Conservation (phyloP, 2,888 invertebrate species). For the Odontocolon sp. region DNA sequence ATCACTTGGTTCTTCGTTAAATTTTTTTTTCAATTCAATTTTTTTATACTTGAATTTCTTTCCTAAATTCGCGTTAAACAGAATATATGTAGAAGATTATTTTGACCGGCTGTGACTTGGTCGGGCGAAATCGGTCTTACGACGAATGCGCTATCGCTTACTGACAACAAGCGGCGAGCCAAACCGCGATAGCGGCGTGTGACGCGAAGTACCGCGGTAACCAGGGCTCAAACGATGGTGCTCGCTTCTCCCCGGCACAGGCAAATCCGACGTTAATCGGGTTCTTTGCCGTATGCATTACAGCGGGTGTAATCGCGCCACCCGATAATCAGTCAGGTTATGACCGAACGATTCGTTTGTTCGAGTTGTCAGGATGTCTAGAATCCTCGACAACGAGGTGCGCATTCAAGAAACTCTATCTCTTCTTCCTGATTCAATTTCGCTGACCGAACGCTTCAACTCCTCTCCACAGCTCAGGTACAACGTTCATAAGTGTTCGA, state of each 20-base stretch:
- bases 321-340: constrained; percentile 31
- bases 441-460: constrained; percentile 23
- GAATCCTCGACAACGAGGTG: not conserved
- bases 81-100: too few relatives aligned
- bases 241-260: not conserved
- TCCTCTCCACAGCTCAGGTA: not conserved
- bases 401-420: not conserved
- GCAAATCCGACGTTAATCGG: constrained; percentile 15
- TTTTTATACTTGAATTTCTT: too few relatives aligned
- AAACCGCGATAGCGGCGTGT: constrained; percentile 1
- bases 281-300: not conserved
- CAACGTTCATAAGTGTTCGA: not conserved
- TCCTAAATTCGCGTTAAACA: too few relatives aligned
- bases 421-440: constrained; percentile 35
- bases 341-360: not conserved
- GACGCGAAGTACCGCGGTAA: constrained; percentile 1
- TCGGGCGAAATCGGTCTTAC: constrained; percentile 30
- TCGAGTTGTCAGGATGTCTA: not conserved
- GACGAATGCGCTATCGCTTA: not conserved
- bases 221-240: not conserved
- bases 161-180: constrained; percentile 2
- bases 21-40: not conserved
- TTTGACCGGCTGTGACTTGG: too few relatives aligned
- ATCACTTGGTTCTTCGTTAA: not conserved
- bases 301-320: not conserved